Conservation (phyloP, 2,888 invertebrate species). For the Allacma fusca region DNA sequence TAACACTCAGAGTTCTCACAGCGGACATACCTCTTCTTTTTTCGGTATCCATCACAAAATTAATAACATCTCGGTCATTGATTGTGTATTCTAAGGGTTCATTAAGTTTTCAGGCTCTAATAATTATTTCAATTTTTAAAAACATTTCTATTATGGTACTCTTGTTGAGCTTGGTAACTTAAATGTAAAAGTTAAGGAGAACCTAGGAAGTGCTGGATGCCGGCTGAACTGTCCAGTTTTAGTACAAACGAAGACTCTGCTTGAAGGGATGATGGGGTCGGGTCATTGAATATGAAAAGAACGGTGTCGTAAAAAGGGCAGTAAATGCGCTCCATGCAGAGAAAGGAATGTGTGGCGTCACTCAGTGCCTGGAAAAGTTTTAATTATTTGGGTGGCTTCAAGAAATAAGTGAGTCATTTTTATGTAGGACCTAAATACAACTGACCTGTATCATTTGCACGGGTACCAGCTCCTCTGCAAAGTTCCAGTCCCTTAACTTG, state of each 20-base stretch:
- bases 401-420: too few species aligned
- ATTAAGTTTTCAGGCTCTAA: not conserved
- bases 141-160: too few species aligned
- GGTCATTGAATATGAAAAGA: slow-evolving; percentile 57
- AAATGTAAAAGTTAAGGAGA: not conserved
- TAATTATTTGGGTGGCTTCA: not conserved
- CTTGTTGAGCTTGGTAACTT: too few species aligned
- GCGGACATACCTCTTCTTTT: slow-evolving; percentile 34
- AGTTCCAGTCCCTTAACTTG: slow-evolving; percentile 53
- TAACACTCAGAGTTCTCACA: slow-evolving; percentile 45
- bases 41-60: slow-evolving; percentile 52
- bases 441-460: slow-evolving; percentile 52
- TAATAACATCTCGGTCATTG: slow-evolving; percentile 49
- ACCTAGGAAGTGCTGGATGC: slow-evolving; percentile 57
- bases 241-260: slow-evolving; percentile 48
- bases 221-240: slow-evolving; percentile 53
- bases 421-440: not conserved
- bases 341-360: slow-evolving; percentile 48
- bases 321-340: slow-evolving; percentile 58
- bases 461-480: slow-evolving; percentile 53
- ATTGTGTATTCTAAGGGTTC: slow-evolving; percentile 52
- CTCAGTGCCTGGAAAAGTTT: slow-evolving; percentile 37
- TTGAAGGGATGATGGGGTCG: slow-evolving; percentile 48
- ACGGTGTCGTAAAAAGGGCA: slow-evolving; percentile 59
- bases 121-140: too few species aligned